phyloP scores from a whole-genome alignment of 2,888 invertebrate species.

The Corbicula japonica region DNA sequence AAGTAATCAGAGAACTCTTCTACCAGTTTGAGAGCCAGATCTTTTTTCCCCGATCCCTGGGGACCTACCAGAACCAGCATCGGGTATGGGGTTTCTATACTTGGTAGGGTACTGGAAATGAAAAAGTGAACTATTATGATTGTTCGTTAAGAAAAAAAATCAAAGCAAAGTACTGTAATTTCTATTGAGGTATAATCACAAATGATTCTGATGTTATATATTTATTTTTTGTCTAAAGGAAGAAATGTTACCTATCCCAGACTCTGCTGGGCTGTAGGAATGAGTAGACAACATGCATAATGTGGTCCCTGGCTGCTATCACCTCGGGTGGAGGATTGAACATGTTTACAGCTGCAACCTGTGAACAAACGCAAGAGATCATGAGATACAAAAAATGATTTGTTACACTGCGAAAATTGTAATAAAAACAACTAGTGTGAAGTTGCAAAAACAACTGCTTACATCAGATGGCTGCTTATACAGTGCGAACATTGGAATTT shows the following conservation, averaged over 20 bases:
- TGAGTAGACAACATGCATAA: constrained; percentile 86
- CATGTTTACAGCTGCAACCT: constrained; percentile 85
- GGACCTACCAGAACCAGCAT: constrained; percentile 86
- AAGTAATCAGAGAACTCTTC: constrained; percentile 86
- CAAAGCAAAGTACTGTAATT: no score
- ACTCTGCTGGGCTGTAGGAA: constrained; percentile 85
- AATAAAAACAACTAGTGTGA: no score
- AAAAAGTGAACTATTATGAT: not conserved
- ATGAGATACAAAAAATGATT: no score
- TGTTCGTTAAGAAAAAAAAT: no score
- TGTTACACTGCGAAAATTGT: no score
- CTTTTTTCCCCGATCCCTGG: constrained; percentile 85
- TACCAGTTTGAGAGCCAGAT: constrained; percentile 84
- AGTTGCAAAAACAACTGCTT: no score
- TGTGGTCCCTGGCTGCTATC: constrained; percentile 85
- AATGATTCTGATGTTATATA: no score
- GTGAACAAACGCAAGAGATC: not conserved
- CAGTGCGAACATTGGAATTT: no score
- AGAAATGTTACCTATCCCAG: constrained; percentile 75
- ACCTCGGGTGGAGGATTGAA: constrained; percentile 85
- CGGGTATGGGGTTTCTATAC: constrained; percentile 86
- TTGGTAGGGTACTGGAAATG: constrained; percentile 85
- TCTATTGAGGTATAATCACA: no score
- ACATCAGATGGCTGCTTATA: no score
- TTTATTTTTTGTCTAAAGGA: no score